Base-by-base conservation (phyloP, 2,113 vertebrate species). In the Aspidoscelis tigris region DNA sequence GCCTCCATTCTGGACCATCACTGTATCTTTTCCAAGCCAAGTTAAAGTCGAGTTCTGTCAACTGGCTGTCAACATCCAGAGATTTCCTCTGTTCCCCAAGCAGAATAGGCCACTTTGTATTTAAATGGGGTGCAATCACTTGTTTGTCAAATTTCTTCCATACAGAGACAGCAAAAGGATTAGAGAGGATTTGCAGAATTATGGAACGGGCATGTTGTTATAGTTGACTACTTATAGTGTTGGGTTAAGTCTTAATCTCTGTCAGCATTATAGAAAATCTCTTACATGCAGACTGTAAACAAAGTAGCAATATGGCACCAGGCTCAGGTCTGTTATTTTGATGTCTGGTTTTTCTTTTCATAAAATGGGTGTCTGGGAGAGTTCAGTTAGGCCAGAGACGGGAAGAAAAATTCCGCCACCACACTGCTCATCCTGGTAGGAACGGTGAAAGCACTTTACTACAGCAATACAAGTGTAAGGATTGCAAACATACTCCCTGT, bases 241-340 rank as follows among this genome's bases (percentile, higher is more conserved):
- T 78, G 43, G 22, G 21, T 73, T 84, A 78, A 84, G 69, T 61
- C 83, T 78, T 84, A 50, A 82, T 85, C 43, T 72, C 18, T 33
- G 22, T 10, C 69, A 66, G 73, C 22, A 74, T 81, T 68, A 81
- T 47, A 58, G 14, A 41, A 84, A 73, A 73, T 85, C 50, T 53
- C n/a, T 76, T 76, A 61, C 71, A 50, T 72, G 68, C 65, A 83
- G 86, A 39, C 80, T 41, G 72, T 84, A 84, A 84, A 84, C 72
- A 83, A 55, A 20, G 24, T 61, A 78, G 64, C 78, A 76, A 87
- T 50, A 70, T 71, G 78, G 72, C 53, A 55, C 50, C 71, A 79
- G 50, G 75, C 64, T 69, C 70, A 43, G 50, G 76, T 70, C 64
- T 74, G 58, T 55, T 73, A 41, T 86, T 86, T 77, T 73, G 64